Conservation (phyloP, 2,888 invertebrate species). For the Autographa gamma region DNA sequence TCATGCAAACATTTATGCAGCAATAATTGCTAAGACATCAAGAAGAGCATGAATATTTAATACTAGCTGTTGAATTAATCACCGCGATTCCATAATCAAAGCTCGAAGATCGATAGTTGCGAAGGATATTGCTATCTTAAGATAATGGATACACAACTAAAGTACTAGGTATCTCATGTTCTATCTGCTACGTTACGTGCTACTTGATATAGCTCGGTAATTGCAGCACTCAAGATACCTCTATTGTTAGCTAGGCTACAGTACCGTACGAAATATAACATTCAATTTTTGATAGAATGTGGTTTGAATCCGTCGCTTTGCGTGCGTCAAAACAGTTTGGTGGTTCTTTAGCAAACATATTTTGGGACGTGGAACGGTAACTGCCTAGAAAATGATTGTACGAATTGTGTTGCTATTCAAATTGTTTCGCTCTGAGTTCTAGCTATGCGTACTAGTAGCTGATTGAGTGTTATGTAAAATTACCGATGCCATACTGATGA, state of each 20-base stretch:
- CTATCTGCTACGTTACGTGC: not conserved
- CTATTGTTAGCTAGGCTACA: not conserved
- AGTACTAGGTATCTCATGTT: not conserved
- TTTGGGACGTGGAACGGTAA: constrained; percentile 52
- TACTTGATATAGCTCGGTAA: not conserved
- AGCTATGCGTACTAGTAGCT: constrained; percentile 28
- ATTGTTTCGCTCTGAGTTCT: constrained; percentile 52
- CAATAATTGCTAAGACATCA: no score
- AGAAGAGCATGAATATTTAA: not conserved
- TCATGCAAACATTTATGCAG: no score
- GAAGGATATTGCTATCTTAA: not conserved
- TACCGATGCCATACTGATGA: constrained; percentile 10
- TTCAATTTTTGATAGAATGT: constrained; percentile 47
- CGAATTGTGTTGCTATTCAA: constrained; percentile 50
- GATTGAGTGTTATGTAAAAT: constrained; percentile 34
- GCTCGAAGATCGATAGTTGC: not conserved
- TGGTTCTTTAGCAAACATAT: constrained; percentile 56
- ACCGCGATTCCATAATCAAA: not conserved
- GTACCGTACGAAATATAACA: constrained; percentile 21
- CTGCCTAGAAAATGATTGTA: constrained; percentile 44
- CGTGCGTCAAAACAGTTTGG: constrained; percentile 58
- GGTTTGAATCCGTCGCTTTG: constrained; percentile 37
- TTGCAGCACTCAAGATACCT: not conserved
- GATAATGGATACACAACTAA: not conserved
- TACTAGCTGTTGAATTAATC: not conserved